phyloP scores from a whole-genome alignment of 2,113 vertebrate genomes.

The Daboia siamensis region DNA sequence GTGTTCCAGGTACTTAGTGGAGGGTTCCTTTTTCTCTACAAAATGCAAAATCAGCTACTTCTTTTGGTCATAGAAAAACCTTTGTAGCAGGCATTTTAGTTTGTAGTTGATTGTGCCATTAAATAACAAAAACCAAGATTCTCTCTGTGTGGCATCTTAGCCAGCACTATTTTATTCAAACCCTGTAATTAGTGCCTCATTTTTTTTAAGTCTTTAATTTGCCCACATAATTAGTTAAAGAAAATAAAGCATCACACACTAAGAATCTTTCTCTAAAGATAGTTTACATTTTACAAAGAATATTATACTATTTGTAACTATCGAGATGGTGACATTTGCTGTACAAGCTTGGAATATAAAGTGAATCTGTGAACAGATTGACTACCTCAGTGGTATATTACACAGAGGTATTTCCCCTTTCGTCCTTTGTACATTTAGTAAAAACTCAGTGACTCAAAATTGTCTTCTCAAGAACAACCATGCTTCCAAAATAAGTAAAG shows the following conservation, averaged over 20 bases:
- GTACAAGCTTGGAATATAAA: conserved; percentile 58
- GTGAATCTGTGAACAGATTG: conserved; percentile 49
- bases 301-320: conserved; percentile 22
- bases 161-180: conserved; percentile 46
- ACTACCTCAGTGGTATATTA: not conserved
- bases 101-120: conserved; percentile 33
- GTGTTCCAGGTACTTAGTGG: not conserved
- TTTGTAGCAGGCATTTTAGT: conserved; percentile 2
- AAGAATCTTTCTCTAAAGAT: conserved; percentile 19
- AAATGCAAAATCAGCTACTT: not conserved
- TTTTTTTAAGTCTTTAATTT: conserved; percentile 49
- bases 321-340: conserved; percentile 44
- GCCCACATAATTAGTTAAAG: conserved; percentile 49
- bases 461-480: not conserved
- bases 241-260: conserved; percentile 36
- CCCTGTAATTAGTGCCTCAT: conserved; percentile 37
- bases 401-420: not conserved
- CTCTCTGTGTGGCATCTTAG: conserved; percentile 34
- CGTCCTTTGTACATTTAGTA: not conserved
- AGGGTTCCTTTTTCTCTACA: not conserved
- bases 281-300: not conserved
- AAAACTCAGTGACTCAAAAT: not conserved
- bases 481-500: not conserved
- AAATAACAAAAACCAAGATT: conserved; percentile 26
- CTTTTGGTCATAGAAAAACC: not conserved